A percentile compares a stretch with the other conserved stretches of the same genome.
phyloP scores from a whole-genome alignment of 2,888 invertebrate species.

The Temnothorax unifasciatus region DNA sequence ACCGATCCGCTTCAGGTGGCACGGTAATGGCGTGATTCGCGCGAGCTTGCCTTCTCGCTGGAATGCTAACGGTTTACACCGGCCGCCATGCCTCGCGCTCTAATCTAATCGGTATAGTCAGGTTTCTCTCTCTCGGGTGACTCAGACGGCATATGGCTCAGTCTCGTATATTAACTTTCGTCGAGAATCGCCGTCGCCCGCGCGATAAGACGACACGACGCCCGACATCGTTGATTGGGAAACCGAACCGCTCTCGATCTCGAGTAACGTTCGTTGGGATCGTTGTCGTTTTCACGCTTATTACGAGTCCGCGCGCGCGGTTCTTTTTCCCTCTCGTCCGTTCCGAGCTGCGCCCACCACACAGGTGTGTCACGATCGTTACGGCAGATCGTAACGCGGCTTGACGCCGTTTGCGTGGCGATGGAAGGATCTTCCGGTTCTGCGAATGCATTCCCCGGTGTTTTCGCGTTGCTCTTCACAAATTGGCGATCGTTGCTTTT shows the following conservation, averaged over 20 bases:
- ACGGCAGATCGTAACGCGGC: conserved; percentile 27
- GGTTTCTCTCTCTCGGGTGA: not conserved
- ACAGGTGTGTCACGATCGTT: conserved; percentile 54
- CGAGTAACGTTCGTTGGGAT: not conserved
- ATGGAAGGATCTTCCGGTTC: conserved; percentile 1
- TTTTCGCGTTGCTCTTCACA: not conserved
- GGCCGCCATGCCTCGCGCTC: not conserved
- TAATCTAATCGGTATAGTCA: conserved; percentile 13
- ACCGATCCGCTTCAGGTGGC: conserved; percentile 8
- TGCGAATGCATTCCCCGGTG: not conserved
- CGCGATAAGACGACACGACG: conserved; percentile 30
- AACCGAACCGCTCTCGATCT: not conserved
- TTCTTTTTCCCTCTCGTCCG: not conserved
- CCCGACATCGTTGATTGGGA: not conserved
- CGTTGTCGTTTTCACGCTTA: not conserved
- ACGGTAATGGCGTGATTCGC: conserved; percentile 28
- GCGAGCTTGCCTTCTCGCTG: not conserved
- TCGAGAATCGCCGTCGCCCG: no score
- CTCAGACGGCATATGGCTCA: not conserved
- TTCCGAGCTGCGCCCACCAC: conserved; percentile 39
- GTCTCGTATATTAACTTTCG: not conserved
- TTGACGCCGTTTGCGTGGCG: conserved; percentile 27
- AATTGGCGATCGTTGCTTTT: not conserved
- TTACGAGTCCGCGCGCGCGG: no score
- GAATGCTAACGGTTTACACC: conserved; percentile 28